These are phyloP conservation scores for Tamias sibiricus DNA, from an alignment of 2,113 vertebrate species.

Conservation along the genomic window DNA sequence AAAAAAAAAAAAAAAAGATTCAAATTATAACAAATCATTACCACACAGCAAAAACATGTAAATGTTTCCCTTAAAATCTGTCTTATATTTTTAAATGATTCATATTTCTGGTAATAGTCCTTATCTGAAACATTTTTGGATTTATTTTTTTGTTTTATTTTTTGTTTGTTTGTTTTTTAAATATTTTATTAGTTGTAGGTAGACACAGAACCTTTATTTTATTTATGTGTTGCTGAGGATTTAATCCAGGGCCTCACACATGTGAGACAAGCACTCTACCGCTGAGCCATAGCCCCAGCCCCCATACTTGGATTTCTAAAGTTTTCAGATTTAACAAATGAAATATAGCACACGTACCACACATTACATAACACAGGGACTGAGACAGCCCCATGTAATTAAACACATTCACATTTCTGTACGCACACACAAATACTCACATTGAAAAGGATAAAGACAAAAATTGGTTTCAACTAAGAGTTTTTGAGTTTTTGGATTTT, in stretches of 20 bases:
- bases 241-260: no score
- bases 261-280: no score
- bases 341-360: not conserved
- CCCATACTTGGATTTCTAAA: not conserved
- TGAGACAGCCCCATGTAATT: not conserved
- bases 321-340: constrained; percentile 23
- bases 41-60: not conserved
- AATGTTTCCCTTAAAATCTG: not conserved
- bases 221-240: no score
- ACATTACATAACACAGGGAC: not conserved
- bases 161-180: no score
- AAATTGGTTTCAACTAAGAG: not conserved
- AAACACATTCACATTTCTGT: not conserved
- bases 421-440: not conserved
- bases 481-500: not conserved
- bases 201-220: no score
- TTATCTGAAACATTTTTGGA: not conserved
- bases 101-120: not conserved
- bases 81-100: constrained; percentile 38
- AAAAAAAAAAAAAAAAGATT: no score
- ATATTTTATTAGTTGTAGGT: no score
- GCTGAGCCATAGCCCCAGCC: no score
- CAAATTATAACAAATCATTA: not conserved
- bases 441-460: not conserved
- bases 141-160: no score